Evolutionary conservation across 2,888 invertebrate species (phyloP), one percentile per base, ranked within the genome.

Genomic region (Hetaerina titia): DNA sequence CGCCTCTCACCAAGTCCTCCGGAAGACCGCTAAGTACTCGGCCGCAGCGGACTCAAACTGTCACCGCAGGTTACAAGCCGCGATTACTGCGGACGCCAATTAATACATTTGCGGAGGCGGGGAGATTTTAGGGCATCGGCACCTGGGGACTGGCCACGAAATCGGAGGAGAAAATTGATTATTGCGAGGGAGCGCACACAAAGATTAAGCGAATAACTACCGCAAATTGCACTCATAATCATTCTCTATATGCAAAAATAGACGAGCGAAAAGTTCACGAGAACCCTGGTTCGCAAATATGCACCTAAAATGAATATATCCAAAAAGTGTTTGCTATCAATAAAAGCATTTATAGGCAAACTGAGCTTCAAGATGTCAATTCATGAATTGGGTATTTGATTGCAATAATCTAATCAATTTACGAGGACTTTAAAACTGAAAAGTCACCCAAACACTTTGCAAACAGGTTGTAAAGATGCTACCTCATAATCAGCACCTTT

Each of bases 31-130:
- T 92, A 92, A 92, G 92, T 74, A 69, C 74, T 92, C 22, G 64
- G 92, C 92, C 92, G 13, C 92, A 92, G 92, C 22, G 92, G 92
- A 92, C 92, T 92, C 74, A 92, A 57, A 92, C 56, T 74, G 69
- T 92, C 92, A 92, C 92, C 92, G 69, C 69, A 69, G 64, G 92
- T 64, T 92, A 92, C 92, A 92, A 31, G 92, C 64, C n/a, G 56
- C 92, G 92, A 92, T 92, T 74, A 92, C 92, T n/a, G 64, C 22
- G 56, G 56, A 69, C 69, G 19, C 92, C 92, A 56, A 92, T 92
- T 92, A 92, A 92, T 92, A 74, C 92, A 45, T 92, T 69, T 2
- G 17, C 63, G 25, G 63, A 63, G 13, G 31, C n/a, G 58, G 89
- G 89, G 89, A 89, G 89, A 57, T 57, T 89, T 89, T 57, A 56